These are phyloP conservation scores for Heliocidaris erythrogramma DNA, from an alignment of 35 echinoderm and acorn worm species.

Conservation along the genomic window DNA sequence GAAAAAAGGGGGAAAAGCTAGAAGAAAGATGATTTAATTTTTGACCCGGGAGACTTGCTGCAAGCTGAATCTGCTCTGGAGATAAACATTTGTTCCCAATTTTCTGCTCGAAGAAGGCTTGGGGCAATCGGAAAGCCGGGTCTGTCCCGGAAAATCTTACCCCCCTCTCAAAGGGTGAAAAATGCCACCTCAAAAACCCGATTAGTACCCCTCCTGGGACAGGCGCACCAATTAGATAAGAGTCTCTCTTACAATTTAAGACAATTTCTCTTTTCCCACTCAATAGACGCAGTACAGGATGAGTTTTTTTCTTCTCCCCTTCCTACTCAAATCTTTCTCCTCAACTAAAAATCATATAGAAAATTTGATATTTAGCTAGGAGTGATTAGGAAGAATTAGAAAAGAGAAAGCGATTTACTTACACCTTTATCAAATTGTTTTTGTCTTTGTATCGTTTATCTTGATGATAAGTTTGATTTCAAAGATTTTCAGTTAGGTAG, in stretches of 20 bases:
- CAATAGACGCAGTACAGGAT: not conserved
- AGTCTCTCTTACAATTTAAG: conserved; percentile 31
- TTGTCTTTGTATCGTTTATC: not conserved
- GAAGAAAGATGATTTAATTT: conserved; percentile 21
- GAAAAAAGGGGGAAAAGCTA: not conserved
- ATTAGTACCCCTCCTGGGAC: conserved; percentile 35
- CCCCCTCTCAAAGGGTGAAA: conserved; percentile 16
- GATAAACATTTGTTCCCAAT: conserved; percentile 41
- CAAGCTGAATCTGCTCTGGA: conserved; percentile 12
- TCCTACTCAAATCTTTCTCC: not conserved
- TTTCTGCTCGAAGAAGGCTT: not conserved
- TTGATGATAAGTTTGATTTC: not conserved
- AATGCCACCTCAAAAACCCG: conserved; percentile 33
- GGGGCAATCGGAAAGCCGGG: conserved; percentile 34
- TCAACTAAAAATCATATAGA: not conserved
- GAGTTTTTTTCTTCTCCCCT: not conserved
- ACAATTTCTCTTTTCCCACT: conserved; percentile 2
- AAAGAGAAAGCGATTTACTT: not conserved
- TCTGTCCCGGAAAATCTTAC: conserved; percentile 31
- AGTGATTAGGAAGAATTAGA: not conserved
- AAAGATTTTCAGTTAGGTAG: not conserved
- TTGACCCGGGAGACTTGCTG: not conserved
- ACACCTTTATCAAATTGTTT: not conserved
- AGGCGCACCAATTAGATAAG: not conserved
- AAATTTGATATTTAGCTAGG: not conserved